Base-by-base conservation (phyloP, 2,797 vertebrate species). In the Hoplostethus atlanticus region DNA sequence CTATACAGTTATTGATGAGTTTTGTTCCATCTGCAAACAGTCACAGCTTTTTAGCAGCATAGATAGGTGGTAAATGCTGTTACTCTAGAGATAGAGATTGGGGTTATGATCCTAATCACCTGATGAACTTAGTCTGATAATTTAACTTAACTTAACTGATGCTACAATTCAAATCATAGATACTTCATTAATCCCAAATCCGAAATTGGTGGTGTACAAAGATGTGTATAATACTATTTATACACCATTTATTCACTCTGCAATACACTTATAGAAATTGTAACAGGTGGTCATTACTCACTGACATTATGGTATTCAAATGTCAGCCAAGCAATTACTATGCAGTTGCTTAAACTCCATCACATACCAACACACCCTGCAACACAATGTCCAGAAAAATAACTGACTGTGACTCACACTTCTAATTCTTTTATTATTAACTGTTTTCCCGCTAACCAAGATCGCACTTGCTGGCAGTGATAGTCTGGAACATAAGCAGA, bases 261-360 rank as follows among this genome's bases (percentile, higher is more conserved):
- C 1, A 40, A 50, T 44, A 48, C 15, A 69, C 15, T 67, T 61
- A 50, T 15, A 53, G 1, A 58, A n/a, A 48, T 25, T 65, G 2
- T 16, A 81, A 75, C 85, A 86, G 81, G 80, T 87, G 83, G 58
- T 2, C 76, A 46, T 73, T 71, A 75, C 50, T 78, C 2, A 30
- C 52, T 40, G 31, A 59, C n/a, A 15, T 40, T 10, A 40, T 17
- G 48, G 9, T 51, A 58, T 16, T 55, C 12, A 68, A 61, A 80
- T 77, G 61, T 79, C 58, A 65, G 77, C 60, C 77, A 85, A 75
- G 66, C 52, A 38, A 25, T 59, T 53, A 5, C 46, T 40, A 52
- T 1, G 21, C 30, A 38, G 60, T 42, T 79, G 57, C 28, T 48
- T 15, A 60, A 62, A 48, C 63, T 63, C 52, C 52, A 57, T 58